Conservation (phyloP, 2,113 vertebrate genomes). For the Austrofundulus limnaeus region DNA sequence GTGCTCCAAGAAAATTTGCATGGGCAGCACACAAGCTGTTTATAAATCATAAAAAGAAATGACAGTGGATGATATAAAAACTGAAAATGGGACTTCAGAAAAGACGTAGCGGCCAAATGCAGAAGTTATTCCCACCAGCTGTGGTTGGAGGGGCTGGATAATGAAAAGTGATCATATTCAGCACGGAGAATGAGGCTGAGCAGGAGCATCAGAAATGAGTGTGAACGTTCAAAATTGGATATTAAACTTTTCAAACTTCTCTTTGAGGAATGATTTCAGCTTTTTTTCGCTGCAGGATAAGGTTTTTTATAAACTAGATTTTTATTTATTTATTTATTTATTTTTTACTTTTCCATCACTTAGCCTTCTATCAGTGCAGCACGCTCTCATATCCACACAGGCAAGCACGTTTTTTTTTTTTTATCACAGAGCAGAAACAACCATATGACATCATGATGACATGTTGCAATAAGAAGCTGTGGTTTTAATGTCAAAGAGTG, state of each 20-base stretch:
- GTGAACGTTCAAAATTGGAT: slow-evolving; percentile 55
- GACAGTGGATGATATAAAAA: slow-evolving; percentile 21
- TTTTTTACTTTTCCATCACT: slow-evolving; percentile 32
- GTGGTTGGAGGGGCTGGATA: slow-evolving; percentile 55
- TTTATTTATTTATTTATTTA: slow-evolving; percentile 11
- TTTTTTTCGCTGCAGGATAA: slow-evolving; percentile 51
- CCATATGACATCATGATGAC: slow-evolving; percentile 21
- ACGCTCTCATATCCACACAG: slow-evolving; percentile 41
- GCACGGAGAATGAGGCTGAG: slow-evolving; percentile 55
- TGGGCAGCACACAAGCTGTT: background rate
- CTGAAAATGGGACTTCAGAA: slow-evolving; percentile 18
- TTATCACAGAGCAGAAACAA: slow-evolving; percentile 18
- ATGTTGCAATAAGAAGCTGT: slow-evolving; percentile 10
- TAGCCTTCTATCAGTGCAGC: slow-evolving; percentile 50
- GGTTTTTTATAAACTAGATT: slow-evolving; percentile 59
- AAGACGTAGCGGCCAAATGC: slow-evolving; percentile 27
- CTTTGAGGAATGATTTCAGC: slow-evolving; percentile 51
- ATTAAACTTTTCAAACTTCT: slow-evolving; percentile 59
- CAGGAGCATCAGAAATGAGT: slow-evolving; percentile 46
- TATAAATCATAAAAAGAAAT: slow-evolving; percentile 25
- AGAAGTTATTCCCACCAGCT: slow-evolving; percentile 57
- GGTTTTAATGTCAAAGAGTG: slow-evolving; percentile 20
- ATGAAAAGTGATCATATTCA: slow-evolving; percentile 68
- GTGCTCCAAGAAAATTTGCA: background rate
- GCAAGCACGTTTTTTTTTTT: slow-evolving; percentile 15